phyloP scores from a whole-genome alignment of 2,888 invertebrate species.

The Aleiodes leptofemur region DNA sequence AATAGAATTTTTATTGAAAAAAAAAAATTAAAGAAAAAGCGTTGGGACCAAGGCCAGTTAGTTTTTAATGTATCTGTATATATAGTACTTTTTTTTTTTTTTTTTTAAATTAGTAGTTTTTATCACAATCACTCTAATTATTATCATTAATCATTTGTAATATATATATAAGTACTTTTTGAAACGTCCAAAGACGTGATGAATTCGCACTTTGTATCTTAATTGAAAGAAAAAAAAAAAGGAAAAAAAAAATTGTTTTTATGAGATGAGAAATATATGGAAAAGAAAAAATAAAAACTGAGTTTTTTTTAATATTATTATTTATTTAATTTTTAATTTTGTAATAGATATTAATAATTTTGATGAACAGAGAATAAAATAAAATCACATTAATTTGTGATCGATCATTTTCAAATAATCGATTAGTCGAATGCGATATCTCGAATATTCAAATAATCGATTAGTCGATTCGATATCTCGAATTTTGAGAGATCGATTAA shows the following conservation, averaged over 20 bases:
- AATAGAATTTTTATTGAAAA: not conserved
- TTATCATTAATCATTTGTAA: constrained; percentile 19
- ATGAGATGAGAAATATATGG: constrained; percentile 25
- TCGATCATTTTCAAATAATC: too few relatives aligned
- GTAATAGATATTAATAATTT: not conserved
- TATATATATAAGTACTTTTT: not conserved
- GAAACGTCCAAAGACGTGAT: constrained; percentile 25
- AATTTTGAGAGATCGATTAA: too few relatives aligned
- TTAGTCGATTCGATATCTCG: too few relatives aligned
- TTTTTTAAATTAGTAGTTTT: not conserved
- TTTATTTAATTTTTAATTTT: not conserved
- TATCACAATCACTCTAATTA: constrained; percentile 13
- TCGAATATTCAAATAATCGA: too few relatives aligned
- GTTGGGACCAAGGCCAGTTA: constrained; percentile 46
- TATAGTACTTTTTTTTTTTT: not conserved
- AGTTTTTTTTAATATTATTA: not conserved
- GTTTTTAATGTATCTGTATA: constrained; percentile 22
- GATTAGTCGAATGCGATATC: too few relatives aligned
- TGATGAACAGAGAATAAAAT: too few relatives aligned
- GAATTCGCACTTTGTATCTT: constrained; percentile 23
- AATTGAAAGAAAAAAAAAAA: not conserved
- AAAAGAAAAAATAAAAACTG: not conserved
- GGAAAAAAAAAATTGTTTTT: constrained; percentile 1
- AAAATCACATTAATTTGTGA: too few relatives aligned
- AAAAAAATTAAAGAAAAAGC: not conserved